phyloP scores from a whole-genome alignment of 2,797 vertebrate species.

The Acridotheres tristis region DNA sequence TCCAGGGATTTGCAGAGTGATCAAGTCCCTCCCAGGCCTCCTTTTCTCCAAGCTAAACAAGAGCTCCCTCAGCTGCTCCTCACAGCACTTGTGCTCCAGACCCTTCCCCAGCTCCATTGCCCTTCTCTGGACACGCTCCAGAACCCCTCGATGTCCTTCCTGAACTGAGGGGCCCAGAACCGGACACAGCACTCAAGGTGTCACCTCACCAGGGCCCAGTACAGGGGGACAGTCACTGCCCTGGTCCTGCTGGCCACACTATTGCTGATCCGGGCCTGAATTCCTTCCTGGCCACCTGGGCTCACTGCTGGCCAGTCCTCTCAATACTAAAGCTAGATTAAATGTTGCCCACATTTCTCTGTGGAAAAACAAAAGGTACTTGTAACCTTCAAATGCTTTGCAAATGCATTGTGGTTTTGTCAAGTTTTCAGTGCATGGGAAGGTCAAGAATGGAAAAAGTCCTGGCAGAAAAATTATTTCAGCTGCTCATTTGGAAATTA shows the following conservation, averaged over 20 bases:
- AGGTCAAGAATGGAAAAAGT: neutral
- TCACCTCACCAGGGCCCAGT: neutral
- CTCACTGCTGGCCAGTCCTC: neutral
- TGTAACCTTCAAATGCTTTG: neutral
- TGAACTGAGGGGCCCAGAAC: accelerated
- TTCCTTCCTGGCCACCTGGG: neutral
- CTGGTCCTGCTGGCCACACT: accelerated
- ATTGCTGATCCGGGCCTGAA: neutral
- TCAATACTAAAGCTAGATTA: neutral
- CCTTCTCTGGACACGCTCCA: accelerated
- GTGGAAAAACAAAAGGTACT: neutral
- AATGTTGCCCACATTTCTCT: neutral
- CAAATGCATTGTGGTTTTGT: neutral
- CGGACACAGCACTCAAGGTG: neutral
- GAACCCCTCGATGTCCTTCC: neutral
- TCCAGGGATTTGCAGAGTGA: neutral
- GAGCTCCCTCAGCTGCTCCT: neutral
- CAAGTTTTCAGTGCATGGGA: neutral
- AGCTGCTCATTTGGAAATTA: neutral
- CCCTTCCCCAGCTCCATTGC: accelerated
- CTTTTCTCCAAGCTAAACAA: neutral
- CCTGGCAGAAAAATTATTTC: neutral
- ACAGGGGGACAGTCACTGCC: accelerated
- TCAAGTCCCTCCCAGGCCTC: neutral
- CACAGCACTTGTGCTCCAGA: neutral